A percentile compares a stretch with the other conserved stretches of the same genome.
phyloP scores from a whole-genome alignment of 2,113 vertebrate genomes.

The Hypomesus transpacificus region DNA sequence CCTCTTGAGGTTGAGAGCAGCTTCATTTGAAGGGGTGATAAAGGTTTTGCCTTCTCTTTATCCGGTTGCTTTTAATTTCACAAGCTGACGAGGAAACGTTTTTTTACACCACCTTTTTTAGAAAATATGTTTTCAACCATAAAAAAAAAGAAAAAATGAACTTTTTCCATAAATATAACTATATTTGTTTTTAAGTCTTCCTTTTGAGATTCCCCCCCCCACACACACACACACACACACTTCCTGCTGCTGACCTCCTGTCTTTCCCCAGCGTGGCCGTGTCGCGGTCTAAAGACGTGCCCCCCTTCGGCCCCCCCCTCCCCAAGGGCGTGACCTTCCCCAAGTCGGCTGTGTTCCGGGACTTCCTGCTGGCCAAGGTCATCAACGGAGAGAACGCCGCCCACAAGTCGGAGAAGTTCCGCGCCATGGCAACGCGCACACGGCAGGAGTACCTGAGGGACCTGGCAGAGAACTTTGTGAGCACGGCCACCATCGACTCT shows the following conservation, averaged over 20 bases:
- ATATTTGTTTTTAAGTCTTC: too few relatives aligned
- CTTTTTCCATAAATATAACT: too few relatives aligned
- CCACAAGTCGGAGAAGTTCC: slow-evolving; percentile 95
- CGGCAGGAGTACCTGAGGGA: slow-evolving; percentile 97
- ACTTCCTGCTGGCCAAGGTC: slow-evolving; percentile 98
- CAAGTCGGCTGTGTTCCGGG: slow-evolving; percentile 96
- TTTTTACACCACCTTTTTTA: too few relatives aligned
- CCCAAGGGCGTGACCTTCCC: slow-evolving; percentile 97
- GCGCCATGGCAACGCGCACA: slow-evolving; percentile 94
- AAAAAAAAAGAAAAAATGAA: too few relatives aligned
- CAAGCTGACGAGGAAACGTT: slow-evolving; percentile 43
- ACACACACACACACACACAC: background rate
- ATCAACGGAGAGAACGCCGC: slow-evolving; percentile 97
- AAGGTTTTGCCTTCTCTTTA: slow-evolving; percentile 40
- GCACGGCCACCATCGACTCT: slow-evolving; percentile 86
- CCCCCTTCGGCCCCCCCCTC: slow-evolving; percentile 92
- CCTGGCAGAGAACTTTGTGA: slow-evolving; percentile 94
- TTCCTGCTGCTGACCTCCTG: background rate
- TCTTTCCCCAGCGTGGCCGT: slow-evolving; percentile 83
- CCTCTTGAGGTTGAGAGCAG: slow-evolving; percentile 24
- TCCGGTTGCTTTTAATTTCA: slow-evolving; percentile 49
- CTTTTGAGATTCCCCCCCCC: too few relatives aligned
- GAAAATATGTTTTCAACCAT: too few relatives aligned
- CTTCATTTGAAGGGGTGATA: slow-evolving; percentile 55
- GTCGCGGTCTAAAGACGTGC: slow-evolving; percentile 95